Evolutionary conservation across 1,140 invertebrate species (phyloP).

Genomic region (Euura lappo): DNA sequence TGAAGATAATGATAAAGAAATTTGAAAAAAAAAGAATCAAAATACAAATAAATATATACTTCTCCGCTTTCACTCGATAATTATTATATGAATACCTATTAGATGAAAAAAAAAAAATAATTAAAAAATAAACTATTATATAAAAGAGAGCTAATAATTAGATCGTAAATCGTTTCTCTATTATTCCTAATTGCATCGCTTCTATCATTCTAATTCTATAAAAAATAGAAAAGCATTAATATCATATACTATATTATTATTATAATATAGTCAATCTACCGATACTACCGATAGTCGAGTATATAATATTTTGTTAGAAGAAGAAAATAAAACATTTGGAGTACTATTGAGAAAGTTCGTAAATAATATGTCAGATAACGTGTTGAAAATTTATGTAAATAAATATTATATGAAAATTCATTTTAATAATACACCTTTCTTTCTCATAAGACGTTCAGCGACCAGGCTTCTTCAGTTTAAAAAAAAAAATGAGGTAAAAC

Average conservation of each 20-base stretch:
- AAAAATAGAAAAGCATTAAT: conserved; percentile 11
- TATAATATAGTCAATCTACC: conserved; percentile 11
- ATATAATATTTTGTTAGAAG: conserved; percentile 4
- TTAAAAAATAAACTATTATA: too few species aligned
- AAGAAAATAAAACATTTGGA: neutral
- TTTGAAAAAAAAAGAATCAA: conserved; percentile 7
- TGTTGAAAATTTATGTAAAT: conserved; percentile 33
- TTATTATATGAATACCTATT: neutral
- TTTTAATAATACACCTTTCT: neutral
- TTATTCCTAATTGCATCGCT: too few species aligned
- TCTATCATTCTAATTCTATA: neutral
- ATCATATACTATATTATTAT: too few species aligned
- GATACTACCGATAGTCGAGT: conserved; percentile 7
- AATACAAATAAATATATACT: conserved; percentile 9
- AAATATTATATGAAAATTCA: conserved; percentile 29
- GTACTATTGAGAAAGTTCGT: conserved; percentile 3
- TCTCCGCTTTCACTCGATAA: conserved; percentile 6
- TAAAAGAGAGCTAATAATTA: too few species aligned
- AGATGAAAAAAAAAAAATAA: too few species aligned
- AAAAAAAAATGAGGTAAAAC: too few species aligned
- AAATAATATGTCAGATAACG: conserved; percentile 20
- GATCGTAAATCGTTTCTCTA: too few species aligned
- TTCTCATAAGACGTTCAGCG: too few species aligned
- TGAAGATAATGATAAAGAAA: conserved; percentile 3
- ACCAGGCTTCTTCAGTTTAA: too few species aligned